Conservation (phyloP, 2,797 vertebrate genomes). For the Rhyacichthys aspro region DNA sequence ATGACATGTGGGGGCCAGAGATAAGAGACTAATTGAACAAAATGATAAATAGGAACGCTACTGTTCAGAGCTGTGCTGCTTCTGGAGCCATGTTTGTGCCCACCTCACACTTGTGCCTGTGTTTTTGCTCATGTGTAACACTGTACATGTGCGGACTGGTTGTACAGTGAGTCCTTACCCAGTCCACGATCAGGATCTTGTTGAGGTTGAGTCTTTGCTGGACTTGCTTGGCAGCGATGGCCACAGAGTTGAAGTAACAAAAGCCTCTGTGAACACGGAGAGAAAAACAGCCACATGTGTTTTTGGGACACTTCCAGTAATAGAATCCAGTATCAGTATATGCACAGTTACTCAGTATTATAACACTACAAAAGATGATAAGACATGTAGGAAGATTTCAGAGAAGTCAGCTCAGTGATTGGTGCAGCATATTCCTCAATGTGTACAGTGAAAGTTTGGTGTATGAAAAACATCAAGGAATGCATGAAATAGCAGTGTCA, state of each 20-base stretch:
- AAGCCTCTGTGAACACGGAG: constrained; percentile 84
- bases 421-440: constrained; percentile 28
- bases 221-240: constrained; percentile 91
- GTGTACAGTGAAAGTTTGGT: constrained; percentile 55
- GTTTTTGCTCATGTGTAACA: constrained; percentile 33
- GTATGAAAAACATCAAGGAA: constrained; percentile 68
- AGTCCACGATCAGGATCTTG: constrained; percentile 95
- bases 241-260: constrained; percentile 93
- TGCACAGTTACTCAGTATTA: constrained; percentile 41
- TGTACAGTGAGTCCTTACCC: constrained; percentile 79
- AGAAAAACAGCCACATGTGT: constrained; percentile 61
- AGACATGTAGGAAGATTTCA: constrained; percentile 37
- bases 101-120: constrained; percentile 1
- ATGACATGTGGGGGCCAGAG: constrained; percentile 54
- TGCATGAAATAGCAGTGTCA: constrained; percentile 66
- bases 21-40: constrained; percentile 36
- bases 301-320: constrained; percentile 51
- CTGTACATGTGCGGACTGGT: constrained; percentile 37
- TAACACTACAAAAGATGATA: constrained; percentile 41
- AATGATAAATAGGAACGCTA: constrained; percentile 57
- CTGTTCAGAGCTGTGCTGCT: constrained; percentile 26
- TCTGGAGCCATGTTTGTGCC: constrained; percentile 29
- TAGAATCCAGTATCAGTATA: constrained; percentile 57
- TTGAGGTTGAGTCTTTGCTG: constrained; percentile 84
- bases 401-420: constrained; percentile 57